Conservation (phyloP, 2,797 vertebrate species). For the Oryzias dopingdopingensis region DNA sequence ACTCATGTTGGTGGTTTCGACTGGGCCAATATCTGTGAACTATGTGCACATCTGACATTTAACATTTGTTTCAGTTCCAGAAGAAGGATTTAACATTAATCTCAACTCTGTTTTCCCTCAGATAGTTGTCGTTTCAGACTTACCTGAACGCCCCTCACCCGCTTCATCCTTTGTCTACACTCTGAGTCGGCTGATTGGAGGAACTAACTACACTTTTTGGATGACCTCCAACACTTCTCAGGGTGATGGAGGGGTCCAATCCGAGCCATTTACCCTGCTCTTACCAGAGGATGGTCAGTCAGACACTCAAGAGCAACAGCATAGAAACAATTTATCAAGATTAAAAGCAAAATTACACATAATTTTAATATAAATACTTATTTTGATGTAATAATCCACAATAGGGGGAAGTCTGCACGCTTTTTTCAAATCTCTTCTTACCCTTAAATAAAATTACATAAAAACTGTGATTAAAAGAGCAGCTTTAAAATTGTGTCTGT, state of each 20-base stretch:
- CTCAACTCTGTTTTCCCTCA: conserved; percentile 53
- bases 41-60: conserved; percentile 1
- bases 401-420: conserved; percentile 55
- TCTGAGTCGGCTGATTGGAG: conserved; percentile 83
- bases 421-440: conserved; percentile 62
- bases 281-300: conserved; percentile 92
- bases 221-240: conserved; percentile 87
- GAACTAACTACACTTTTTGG: conserved; percentile 88
- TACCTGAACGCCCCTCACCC: conserved; percentile 42
- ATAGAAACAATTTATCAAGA: conserved; percentile 6
- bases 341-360: conserved; percentile 26
- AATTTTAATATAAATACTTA: conserved; percentile 14
- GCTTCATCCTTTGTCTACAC: conserved; percentile 68
- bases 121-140: conserved; percentile 78
- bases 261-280: conserved; percentile 78
- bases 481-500: conserved; percentile 40
- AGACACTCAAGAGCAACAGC: conserved; percentile 33
- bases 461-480: conserved; percentile 56
- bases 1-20: too few relatives aligned
- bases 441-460: conserved; percentile 68
- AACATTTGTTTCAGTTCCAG: not conserved
- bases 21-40: too few relatives aligned
- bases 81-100: conserved; percentile 10
- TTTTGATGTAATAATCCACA: not conserved
- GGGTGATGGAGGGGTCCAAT: conserved; percentile 89